Evolutionary conservation across 2,113 vertebrate genomes (phyloP), one percentile per base, ranked within the genome.

Genomic region (Chamaetylas fuelleborni): DNA sequence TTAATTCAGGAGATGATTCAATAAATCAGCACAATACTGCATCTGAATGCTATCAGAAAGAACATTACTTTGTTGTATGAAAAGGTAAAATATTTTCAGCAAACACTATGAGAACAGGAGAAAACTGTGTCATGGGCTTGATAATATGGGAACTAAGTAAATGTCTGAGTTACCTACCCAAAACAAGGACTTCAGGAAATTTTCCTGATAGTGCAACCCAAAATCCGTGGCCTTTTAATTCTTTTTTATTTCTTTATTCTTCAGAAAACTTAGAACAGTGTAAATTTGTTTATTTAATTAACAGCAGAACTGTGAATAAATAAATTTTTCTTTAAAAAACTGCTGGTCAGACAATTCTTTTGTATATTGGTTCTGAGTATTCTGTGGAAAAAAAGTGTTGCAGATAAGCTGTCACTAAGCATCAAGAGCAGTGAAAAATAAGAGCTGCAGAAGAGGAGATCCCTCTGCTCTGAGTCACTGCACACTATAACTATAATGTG

Each of bases 1-100:
- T 96, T 93, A 87, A 93, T 95, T 96, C 78, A 90, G 71, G 29
- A 58, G 18, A 81, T 80, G 60, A 11, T 93, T 62, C 78, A 89
- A 94, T 71, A 89, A 78, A 78, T 96, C 93, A 90, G 24, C 9
- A 60, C 42, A 58, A 69, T 79, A 48, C 14, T 84, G 23, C 48
- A 36, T 79, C n/a, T 72, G 83, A 95, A 81, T 42, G 19, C 19
- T 90, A 76, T 54, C 69, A 70, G 29, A 82, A 81, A 89, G 79
- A 94, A 51, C 34, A 71, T 70, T 87, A 77, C 51, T 85, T 65
- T 85, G 6, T 51, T 53, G 50, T 25, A 71, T 48, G 25, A 83
- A 93, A 87, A 81, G n/a, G 20, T 56, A 80, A 89, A 91, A 90
- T 67, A 84, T 70, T 81, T 88, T 88, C 72, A 74, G 38, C 24